Conservation (phyloP, 2,888 invertebrate genomes). For the Drosophila mulleri region DNA sequence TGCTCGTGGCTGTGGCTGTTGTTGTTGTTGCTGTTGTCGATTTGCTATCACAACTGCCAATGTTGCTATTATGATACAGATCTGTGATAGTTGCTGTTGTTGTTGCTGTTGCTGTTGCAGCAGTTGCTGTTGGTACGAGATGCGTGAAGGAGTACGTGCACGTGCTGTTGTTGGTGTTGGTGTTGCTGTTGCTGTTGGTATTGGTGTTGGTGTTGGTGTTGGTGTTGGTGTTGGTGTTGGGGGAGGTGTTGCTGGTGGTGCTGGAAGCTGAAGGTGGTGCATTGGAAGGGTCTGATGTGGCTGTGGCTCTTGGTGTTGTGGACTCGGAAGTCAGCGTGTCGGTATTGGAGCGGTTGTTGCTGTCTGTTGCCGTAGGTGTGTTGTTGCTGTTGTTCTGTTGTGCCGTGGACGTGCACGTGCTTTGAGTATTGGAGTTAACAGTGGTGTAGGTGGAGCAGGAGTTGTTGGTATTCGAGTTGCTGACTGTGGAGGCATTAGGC, state of each 20-base stretch:
- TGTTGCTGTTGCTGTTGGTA: conserved; percentile 36
- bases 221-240: background rate
- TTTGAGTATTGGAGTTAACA: conserved; percentile 58
- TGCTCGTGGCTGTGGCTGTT: conserved; percentile 37
- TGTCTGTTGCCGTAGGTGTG: conserved; percentile 32
- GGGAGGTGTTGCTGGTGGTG: conserved; percentile 37
- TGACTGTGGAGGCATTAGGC: conserved; percentile 52
- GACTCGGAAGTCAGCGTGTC: conserved; percentile 6
- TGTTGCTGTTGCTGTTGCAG: conserved; percentile 1
- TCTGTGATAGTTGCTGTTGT: conserved; percentile 42
- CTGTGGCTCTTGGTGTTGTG: conserved; percentile 29
- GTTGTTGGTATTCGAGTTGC: conserved; percentile 41
- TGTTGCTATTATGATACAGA: conserved; percentile 52
- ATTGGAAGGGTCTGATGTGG: conserved; percentile 40
- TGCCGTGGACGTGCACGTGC: conserved; percentile 72
- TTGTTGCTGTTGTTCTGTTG: conserved; percentile 56
- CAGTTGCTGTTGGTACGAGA: conserved; percentile 46
- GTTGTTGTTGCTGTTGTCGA: background rate
- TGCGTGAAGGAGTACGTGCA: conserved; percentile 71
- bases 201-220: conserved; percentile 37
- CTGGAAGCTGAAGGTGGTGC: conserved; percentile 55
- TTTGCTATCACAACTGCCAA: conserved; percentile 36
- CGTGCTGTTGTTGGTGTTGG: conserved; percentile 46
- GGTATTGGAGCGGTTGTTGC: conserved; percentile 32
- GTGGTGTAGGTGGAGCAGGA: conserved; percentile 49